These are phyloP conservation scores for Andrena flavipes DNA, from an alignment of 2,888 invertebrate genomes.

Conservation along the genomic window DNA sequence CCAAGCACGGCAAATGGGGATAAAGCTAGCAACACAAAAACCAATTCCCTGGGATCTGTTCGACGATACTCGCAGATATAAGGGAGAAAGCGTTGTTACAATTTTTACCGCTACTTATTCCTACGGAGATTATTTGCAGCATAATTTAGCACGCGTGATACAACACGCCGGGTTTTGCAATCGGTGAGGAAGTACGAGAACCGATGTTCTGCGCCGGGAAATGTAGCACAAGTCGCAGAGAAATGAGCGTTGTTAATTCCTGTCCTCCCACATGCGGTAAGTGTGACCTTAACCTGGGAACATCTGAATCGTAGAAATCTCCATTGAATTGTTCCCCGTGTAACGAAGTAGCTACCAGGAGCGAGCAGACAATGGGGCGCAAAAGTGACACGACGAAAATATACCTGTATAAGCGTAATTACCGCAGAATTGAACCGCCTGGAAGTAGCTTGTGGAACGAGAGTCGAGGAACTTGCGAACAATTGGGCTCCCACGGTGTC, in stretches of 20 bases:
- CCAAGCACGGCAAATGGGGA: neutral
- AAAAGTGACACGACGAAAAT: slow-evolving; percentile 20
- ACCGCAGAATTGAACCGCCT: neutral
- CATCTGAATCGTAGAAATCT: slow-evolving; percentile 1
- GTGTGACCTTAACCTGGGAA: slow-evolving; percentile 39
- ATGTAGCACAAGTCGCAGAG: neutral
- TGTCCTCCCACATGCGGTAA: slow-evolving; percentile 1
- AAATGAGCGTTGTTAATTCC: neutral
- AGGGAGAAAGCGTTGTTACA: too few relatives aligned
- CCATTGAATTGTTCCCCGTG: neutral
- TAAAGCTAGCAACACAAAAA: neutral
- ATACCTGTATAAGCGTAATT: slow-evolving; percentile 22
- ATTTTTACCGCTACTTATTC: too few relatives aligned
- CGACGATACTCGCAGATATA: neutral
- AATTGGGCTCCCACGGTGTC: slow-evolving; percentile 20
- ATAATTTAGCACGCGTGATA: too few relatives aligned
- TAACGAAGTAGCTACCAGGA: slow-evolving; percentile 1
- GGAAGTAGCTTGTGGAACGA: neutral
- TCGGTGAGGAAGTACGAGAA: too few relatives aligned
- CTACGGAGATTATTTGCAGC: too few relatives aligned
- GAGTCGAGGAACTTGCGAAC: slow-evolving; percentile 1
- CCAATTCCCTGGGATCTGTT: neutral
- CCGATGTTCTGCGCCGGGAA: neutral
- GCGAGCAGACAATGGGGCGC: slow-evolving; percentile 4
- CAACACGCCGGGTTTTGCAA: too few relatives aligned